Evolutionary conservation across 2,113 vertebrate species (phyloP).

Genomic region (Australoheros scitulus): DNA sequence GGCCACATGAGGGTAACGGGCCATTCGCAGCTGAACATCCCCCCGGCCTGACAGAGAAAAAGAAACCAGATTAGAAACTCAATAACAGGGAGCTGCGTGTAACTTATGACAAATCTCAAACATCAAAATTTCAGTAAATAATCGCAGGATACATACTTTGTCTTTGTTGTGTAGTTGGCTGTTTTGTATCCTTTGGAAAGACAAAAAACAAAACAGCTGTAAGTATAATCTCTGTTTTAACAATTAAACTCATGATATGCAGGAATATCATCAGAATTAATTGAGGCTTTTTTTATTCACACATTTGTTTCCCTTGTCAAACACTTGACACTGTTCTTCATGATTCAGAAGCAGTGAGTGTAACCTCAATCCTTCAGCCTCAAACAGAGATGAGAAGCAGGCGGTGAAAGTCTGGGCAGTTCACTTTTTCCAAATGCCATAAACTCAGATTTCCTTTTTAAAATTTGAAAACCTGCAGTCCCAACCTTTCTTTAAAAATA

Average conservation of each 20-base stretch:
- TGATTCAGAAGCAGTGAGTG: neutral
- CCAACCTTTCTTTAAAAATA: too few relatives aligned
- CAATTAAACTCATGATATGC: neutral
- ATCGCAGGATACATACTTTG: slow-evolving; percentile 82
- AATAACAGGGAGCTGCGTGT: neutral
- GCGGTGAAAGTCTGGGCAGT: too few relatives aligned
- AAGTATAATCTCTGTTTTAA: neutral
- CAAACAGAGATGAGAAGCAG: neutral
- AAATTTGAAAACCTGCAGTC: too few relatives aligned
- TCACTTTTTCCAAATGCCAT: too few relatives aligned
- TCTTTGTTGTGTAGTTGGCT: slow-evolving; percentile 83
- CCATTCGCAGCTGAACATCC: slow-evolving; percentile 84
- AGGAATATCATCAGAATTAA: neutral
- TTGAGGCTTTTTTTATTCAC: neutral
- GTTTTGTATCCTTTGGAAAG: slow-evolving; percentile 83
- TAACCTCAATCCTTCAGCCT: neutral
- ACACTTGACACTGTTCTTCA: neutral
- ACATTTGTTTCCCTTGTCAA: neutral
- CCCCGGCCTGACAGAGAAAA: slow-evolving; percentile 80
- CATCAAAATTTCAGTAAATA: neutral
- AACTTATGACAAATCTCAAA: neutral
- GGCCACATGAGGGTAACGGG: slow-evolving; percentile 83
- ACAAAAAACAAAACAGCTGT: slow-evolving; percentile 7
- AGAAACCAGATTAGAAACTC: neutral
- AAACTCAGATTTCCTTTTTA: too few relatives aligned